Evolutionary conservation across 2,888 invertebrate species (phyloP).

Genomic region (Ephialtes manifestator): DNA sequence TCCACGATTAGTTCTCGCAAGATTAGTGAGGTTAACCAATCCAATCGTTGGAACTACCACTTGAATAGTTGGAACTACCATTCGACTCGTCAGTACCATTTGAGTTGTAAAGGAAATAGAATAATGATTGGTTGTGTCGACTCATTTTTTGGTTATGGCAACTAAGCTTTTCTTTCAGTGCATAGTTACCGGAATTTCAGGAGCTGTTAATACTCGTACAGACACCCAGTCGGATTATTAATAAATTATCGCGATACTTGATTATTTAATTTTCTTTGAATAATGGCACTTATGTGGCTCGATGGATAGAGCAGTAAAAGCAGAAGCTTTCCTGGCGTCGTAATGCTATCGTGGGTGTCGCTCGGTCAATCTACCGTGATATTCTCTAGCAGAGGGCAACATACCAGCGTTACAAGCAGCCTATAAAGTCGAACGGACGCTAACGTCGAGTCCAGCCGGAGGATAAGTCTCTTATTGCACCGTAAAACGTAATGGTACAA

Average conservation of each 20-base stretch:
- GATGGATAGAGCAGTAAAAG: not conserved
- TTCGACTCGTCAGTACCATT: too few relatives aligned
- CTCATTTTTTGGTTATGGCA: too few relatives aligned
- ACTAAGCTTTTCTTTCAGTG: too few relatives aligned
- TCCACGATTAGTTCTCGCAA: too few relatives aligned
- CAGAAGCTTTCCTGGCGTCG: slow-evolving; percentile 4
- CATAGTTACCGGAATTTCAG: too few relatives aligned
- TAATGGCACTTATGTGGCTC: slow-evolving; percentile 5
- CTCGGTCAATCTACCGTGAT: not conserved
- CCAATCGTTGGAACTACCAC: too few relatives aligned
- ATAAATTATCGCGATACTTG: slow-evolving; percentile 16
- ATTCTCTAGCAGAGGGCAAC: not conserved
- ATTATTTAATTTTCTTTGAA: slow-evolving; percentile 12
- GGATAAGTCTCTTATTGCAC: slow-evolving; percentile 80
- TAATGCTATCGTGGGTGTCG: slow-evolving; percentile 1
- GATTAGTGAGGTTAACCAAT: too few relatives aligned
- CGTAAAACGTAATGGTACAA: slow-evolving; percentile 80
- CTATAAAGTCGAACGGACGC: slow-evolving; percentile 10
- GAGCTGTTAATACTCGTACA: slow-evolving; percentile 6
- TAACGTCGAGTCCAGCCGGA: not conserved
- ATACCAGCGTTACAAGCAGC: not conserved
- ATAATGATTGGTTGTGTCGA: too few relatives aligned
- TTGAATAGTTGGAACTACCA: too few relatives aligned
- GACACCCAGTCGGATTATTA: slow-evolving; percentile 1
- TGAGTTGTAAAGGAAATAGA: too few relatives aligned